Percentiles rank a stretch among this genome's conserved stretches.
Evolutionary conservation across 2,113 vertebrate genomes (phyloP).

Genomic region (Gallinago media): DNA sequence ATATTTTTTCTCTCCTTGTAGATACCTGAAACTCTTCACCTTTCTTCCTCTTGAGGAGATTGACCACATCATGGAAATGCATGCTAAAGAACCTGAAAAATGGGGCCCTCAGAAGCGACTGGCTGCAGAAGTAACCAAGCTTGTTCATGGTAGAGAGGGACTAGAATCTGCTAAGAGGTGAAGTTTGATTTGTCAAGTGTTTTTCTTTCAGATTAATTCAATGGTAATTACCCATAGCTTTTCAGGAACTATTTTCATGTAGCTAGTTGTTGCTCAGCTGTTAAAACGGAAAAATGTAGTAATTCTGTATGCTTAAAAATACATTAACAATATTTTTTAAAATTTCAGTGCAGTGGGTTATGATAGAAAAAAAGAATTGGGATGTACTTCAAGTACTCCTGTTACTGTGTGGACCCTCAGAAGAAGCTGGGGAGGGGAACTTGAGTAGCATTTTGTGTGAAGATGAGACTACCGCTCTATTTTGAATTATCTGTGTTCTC

Average conservation of each 20-base stretch:
- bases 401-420: background rate
- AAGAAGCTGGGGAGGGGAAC: background rate
- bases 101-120: slow-evolving; percentile 91
- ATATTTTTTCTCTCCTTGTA: slow-evolving; percentile 15
- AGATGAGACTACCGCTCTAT: background rate
- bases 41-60: slow-evolving; percentile 92
- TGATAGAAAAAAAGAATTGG: rapidly evolving
- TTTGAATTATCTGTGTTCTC: background rate
- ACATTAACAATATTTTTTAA: too few relatives aligned
- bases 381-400: background rate
- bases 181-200: background rate
- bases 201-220: background rate
- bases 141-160: slow-evolving; percentile 94
- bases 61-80: slow-evolving; percentile 89
- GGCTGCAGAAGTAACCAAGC: slow-evolving; percentile 95
- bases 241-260: background rate
- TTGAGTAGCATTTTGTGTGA: background rate
- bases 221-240: background rate
- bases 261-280: background rate
- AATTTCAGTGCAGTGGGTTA: background rate
- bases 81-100: slow-evolving; percentile 86
- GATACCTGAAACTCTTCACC: slow-evolving; percentile 94
- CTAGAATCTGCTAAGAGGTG: slow-evolving; percentile 94
- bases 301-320: background rate
- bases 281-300: background rate